These are phyloP conservation scores for Branchinecta sandiegonensis DNA, from an alignment of 2,888 invertebrate genomes.

Conservation along the genomic window DNA sequence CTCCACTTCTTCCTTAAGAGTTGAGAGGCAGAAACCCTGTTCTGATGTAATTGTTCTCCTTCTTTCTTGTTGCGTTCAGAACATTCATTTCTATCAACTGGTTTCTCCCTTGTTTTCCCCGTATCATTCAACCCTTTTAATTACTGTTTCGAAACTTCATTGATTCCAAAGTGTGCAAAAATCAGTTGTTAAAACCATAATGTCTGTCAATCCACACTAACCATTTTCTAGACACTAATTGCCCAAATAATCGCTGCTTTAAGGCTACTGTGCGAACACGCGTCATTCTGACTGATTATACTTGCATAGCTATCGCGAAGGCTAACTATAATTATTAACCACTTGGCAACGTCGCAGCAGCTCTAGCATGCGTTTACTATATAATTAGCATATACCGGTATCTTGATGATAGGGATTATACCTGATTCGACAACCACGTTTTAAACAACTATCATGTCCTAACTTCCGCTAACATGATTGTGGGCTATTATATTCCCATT, in stretches of 20 bases:
- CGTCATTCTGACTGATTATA: slow-evolving; percentile 13
- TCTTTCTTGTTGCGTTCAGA: too few relatives aligned
- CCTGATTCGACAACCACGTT: slow-evolving; percentile 11
- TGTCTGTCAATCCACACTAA: too few relatives aligned
- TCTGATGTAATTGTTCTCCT: too few relatives aligned
- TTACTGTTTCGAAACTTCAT: too few relatives aligned
- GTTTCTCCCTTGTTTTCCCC: too few relatives aligned
- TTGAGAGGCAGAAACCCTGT: too few relatives aligned
- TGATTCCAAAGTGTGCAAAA: too few relatives aligned
- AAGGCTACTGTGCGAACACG: slow-evolving; percentile 13
- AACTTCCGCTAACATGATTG: slow-evolving; percentile 5
- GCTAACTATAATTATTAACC: slow-evolving; percentile 2
- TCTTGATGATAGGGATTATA: slow-evolving; percentile 15
- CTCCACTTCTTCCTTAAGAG: too few relatives aligned
- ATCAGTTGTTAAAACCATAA: too few relatives aligned
- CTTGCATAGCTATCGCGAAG: slow-evolving; percentile 1
- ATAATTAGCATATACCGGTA: slow-evolving; percentile 15
- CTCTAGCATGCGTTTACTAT: slow-evolving; percentile 1
- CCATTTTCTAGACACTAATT: background rate
- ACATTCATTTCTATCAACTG: too few relatives aligned
- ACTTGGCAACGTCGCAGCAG: slow-evolving; percentile 1
- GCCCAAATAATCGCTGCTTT: slow-evolving; percentile 7
- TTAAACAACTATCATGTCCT: slow-evolving; percentile 6
- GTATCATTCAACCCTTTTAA: too few relatives aligned
- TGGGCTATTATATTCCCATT: slow-evolving; percentile 14